These are phyloP conservation scores for Platycheirus albimanus DNA, from an alignment of 2,888 invertebrate species.

Conservation along the genomic window DNA sequence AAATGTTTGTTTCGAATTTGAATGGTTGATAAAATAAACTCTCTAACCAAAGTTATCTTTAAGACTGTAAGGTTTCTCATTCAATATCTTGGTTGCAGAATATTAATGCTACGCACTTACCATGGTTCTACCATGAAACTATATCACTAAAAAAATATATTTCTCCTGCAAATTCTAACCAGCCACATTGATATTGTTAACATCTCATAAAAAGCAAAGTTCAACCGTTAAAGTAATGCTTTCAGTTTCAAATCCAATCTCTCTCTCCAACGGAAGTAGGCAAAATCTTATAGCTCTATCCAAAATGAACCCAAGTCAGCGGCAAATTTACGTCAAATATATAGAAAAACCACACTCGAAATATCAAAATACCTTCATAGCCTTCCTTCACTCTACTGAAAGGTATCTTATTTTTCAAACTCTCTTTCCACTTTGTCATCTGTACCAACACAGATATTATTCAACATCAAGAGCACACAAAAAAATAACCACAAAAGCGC, in stretches of 20 bases:
- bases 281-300: not conserved
- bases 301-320: conserved; percentile 36
- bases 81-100: too few species aligned
- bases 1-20: too few species aligned
- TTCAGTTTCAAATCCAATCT: not conserved
- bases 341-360: conserved; percentile 67
- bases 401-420: conserved; percentile 64
- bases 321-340: conserved; percentile 57
- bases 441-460: conserved; percentile 50
- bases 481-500: conserved; percentile 45
- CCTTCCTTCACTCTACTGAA: conserved; percentile 4
- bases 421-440: conserved; percentile 50
- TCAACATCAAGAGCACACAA: not conserved
- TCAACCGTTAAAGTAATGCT: conserved; percentile 23
- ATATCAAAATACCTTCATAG: conserved; percentile 38
- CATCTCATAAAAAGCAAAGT: conserved; percentile 8
- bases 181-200: too few species aligned
- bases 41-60: too few species aligned
- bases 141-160: too few species aligned
- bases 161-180: too few species aligned
- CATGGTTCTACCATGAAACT: too few species aligned
- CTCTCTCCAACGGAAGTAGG: not conserved
- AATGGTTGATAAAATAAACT: too few species aligned
- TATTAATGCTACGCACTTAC: too few species aligned
- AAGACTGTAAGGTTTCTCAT: too few species aligned